Evolutionary conservation across 1,140 invertebrate genomes (phyloP), one percentile per base, ranked within the genome.

Genomic region (Euschistus heros): DNA sequence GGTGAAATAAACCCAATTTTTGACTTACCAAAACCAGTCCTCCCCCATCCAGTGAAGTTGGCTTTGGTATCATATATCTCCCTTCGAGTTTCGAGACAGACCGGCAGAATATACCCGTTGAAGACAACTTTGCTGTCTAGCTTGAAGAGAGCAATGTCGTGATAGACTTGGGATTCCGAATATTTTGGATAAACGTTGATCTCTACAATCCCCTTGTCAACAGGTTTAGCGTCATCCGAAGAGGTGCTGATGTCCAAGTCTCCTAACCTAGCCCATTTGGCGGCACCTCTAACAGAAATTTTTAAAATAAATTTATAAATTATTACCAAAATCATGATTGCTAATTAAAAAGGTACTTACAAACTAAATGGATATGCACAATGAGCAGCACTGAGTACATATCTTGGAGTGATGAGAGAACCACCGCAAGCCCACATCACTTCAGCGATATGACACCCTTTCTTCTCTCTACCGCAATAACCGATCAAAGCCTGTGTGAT

Each of bases 71-170:
- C 15, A 6, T 33, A 33, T 17, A 62, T 24, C 20, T 55, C 20
- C 1, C 18, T 18, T 0, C 20, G 15, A 15, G 59, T 52, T 69
- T 73, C 73, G 1, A 75, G 76, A 74, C 75, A 83, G 33, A 74
- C 78, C 60, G 77, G 80, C 59, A 74, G 73, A 2, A 78, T 72
- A 46, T 71, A 71, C 17, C 71, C 44, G 63, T 70, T 73, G 33
- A 78, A 71, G 15, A 37, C 13, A 54, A 68, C 4, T 76, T 70
- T 13, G 74, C 69, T 44, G 62, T 69, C 30, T 72, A 83, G 69
- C 68, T 79, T 76, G 0, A 85, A 67, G 1, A 86, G 66, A 3
- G 79, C 83, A 47, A 87, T 84, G 66, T 88, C 86, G 67, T 83
- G 75, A 66, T 86, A 85, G 57, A 79, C 47, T 3, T 33, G 42